A percentile compares a stretch with the other conserved stretches of the same genome.
phyloP scores from a whole-genome alignment of 1,140 invertebrate species.

The Tetramorium parvispinum region DNA sequence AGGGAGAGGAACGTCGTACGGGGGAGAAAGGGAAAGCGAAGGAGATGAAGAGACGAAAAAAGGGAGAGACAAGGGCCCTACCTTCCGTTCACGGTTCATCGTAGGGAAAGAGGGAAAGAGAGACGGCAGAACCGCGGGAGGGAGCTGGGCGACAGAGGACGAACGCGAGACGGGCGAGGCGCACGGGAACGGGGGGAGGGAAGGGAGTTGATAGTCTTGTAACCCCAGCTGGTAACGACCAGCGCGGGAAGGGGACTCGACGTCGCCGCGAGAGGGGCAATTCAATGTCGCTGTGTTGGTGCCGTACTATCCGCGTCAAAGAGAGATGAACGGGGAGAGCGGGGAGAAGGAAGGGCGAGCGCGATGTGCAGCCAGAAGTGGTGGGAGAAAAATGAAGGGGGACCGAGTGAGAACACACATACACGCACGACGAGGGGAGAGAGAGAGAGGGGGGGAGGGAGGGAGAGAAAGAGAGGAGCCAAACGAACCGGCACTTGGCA shows the following conservation, averaged over 20 bases:
- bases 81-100: not conserved
- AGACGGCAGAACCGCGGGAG: conserved; percentile 15
- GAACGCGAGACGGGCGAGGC: conserved; percentile 41
- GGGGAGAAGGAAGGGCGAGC: conserved; percentile 5
- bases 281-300: conserved; percentile 7
- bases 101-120: conserved; percentile 1
- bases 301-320: conserved; percentile 28
- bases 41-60: not conserved
- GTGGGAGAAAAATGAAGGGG: conserved; percentile 42
- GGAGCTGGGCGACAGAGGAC: conserved; percentile 27
- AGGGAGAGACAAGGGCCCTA: conserved; percentile 3
- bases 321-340: conserved; percentile 13
- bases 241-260: conserved; percentile 45
- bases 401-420: not conserved
- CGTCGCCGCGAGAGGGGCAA: conserved; percentile 44
- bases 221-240: conserved; percentile 68
- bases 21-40: not conserved
- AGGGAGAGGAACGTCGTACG: not conserved
- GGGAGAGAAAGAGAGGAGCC: conserved; percentile 19
- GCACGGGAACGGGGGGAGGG: conserved; percentile 29
- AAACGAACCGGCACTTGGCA: conserved; percentile 56
- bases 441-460: not conserved
- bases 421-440: not conserved
- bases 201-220: conserved; percentile 55
- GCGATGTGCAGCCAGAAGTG: not conserved